phyloP scores from a whole-genome alignment of 2,888 invertebrate species.

The Aricia artaxerxes region DNA sequence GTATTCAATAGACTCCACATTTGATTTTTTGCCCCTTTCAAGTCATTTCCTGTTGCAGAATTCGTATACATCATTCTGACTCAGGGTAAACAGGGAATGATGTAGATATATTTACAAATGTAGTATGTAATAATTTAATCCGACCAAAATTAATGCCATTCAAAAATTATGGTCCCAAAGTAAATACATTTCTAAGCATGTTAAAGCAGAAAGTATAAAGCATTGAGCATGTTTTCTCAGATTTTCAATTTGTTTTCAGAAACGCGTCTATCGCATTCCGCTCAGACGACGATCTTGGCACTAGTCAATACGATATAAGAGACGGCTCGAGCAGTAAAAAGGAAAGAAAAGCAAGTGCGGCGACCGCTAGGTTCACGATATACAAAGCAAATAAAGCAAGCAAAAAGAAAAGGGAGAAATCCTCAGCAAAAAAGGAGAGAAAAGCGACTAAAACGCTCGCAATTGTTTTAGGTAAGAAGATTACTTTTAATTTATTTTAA shows the following conservation, averaged over 20 bases:
- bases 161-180: not conserved
- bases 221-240: constrained; percentile 21
- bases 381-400: constrained; percentile 97
- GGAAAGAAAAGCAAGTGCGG: constrained; percentile 84
- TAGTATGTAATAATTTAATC: not conserved
- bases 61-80: not conserved
- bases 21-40: constrained; percentile 22
- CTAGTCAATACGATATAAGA: constrained; percentile 65
- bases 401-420: constrained; percentile 96
- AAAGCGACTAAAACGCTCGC: constrained; percentile 99
- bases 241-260: constrained; percentile 56
- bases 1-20: not conserved
- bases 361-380: constrained; percentile 91
- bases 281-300: constrained; percentile 65
- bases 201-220: not conserved
- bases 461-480: constrained; percentile 93
- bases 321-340: constrained; percentile 82
- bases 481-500: constrained; percentile 22
- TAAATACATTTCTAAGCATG: not conserved
- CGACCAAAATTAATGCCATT: not conserved
- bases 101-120: not conserved
- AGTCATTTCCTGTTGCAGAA: not conserved
- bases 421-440: constrained; percentile 95
- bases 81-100: not conserved
- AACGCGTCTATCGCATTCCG: constrained; percentile 81